Evolutionary conservation across 2,113 vertebrate species (phyloP).

Genomic region (Peromyscus maniculatus): DNA sequence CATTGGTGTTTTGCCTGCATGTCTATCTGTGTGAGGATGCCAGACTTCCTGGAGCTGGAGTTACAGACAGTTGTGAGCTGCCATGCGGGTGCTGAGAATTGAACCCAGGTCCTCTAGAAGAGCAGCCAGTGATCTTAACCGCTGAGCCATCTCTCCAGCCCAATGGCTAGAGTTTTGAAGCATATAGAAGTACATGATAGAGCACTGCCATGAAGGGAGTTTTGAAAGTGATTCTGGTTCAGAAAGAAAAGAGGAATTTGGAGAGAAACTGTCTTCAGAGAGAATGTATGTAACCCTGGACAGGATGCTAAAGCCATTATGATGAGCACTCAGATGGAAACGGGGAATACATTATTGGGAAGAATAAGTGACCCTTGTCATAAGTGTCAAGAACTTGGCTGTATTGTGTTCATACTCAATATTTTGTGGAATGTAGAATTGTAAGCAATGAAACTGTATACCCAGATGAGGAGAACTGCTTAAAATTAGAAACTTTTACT

Average conservation of each 20-base stretch:
- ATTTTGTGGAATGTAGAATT: not conserved
- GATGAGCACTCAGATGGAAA: not conserved
- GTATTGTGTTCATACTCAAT: not conserved
- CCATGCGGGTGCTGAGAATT: too few species aligned
- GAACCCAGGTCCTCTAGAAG: too few species aligned
- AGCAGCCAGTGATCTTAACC: too few species aligned
- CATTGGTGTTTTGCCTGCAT: too few species aligned
- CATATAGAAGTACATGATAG: not conserved
- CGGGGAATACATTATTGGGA: not conserved
- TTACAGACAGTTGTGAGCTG: too few species aligned
- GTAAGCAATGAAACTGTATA: not conserved
- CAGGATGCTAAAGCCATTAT: not conserved
- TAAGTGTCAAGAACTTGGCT: not conserved
- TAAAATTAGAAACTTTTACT: not conserved
- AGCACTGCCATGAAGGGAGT: not conserved
- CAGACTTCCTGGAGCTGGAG: too few species aligned
- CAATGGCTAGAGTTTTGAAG: not conserved
- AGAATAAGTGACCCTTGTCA: not conserved
- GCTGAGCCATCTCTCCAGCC: too few species aligned
- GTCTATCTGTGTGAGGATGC: too few species aligned
- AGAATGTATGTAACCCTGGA: not conserved
- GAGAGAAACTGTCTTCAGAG: not conserved
- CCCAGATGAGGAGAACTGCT: not conserved
- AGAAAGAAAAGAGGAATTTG: not conserved
- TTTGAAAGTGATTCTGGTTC: not conserved